A percentile compares a stretch with the other conserved stretches of the same genome.
Conservation (phyloP, 2,888 invertebrate genomes). For the Tenthredo amoena region DNA sequence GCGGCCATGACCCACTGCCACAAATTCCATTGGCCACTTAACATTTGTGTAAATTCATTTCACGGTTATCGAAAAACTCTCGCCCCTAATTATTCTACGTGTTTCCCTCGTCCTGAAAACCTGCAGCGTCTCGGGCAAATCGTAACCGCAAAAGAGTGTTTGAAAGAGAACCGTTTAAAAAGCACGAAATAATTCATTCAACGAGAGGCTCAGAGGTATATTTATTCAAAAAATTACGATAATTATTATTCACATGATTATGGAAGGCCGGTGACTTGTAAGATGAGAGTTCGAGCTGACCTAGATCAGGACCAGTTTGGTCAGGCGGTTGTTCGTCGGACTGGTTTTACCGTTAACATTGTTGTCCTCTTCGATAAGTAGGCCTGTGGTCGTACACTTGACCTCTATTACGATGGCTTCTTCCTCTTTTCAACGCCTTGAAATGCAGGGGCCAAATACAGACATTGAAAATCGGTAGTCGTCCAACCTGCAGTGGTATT, state of each 20-base stretch:
- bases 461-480: constrained; percentile 1
- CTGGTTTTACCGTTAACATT: constrained; percentile 73
- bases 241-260: constrained; percentile 16
- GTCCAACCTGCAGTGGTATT: neutral
- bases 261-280: constrained; percentile 3
- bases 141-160: neutral
- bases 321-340: constrained; percentile 68
- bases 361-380: constrained; percentile 69
- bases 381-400: constrained; percentile 56
- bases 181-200: neutral
- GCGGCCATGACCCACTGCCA: constrained; percentile 52
- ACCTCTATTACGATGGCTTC: constrained; percentile 34
- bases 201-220: neutral
- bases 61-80: constrained; percentile 6
- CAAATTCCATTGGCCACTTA: constrained; percentile 38
- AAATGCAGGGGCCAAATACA: neutral
- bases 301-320: constrained; percentile 74
- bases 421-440: neutral
- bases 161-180: neutral
- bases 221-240: neutral
- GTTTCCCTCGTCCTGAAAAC: neutral
- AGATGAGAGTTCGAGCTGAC: constrained; percentile 69
- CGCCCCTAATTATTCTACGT: neutral
- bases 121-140: neutral
- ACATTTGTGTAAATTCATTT: neutral